Conservation (phyloP, 2,113 vertebrate genomes). For the Oryzias melastigma region DNA sequence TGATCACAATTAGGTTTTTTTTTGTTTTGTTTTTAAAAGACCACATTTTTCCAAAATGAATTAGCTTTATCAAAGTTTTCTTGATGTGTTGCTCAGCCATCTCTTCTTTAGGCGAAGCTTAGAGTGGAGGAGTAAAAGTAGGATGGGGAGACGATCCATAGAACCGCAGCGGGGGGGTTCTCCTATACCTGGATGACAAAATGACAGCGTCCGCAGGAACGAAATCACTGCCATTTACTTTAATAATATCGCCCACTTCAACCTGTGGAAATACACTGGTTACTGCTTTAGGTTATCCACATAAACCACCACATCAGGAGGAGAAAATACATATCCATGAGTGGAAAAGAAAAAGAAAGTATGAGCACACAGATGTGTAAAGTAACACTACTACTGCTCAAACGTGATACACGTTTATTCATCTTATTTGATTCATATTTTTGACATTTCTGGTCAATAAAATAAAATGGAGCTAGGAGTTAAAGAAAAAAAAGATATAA, state of each 20-base stretch:
- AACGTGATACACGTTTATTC: background rate
- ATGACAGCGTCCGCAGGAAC: slow-evolving; percentile 96
- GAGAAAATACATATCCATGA: slow-evolving; percentile 14
- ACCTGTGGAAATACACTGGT: slow-evolving; percentile 94
- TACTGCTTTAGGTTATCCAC: slow-evolving; percentile 73
- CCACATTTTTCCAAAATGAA: background rate
- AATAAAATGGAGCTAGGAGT: no score
- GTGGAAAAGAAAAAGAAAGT: slow-evolving; percentile 10
- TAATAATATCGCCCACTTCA: slow-evolving; percentile 97
- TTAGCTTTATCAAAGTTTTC: background rate
- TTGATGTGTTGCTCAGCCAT: slow-evolving; percentile 65
- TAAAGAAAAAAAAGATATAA: no score
- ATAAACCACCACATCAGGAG: slow-evolving; percentile 7
- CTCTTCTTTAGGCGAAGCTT: slow-evolving; percentile 84
- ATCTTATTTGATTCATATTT: no score
- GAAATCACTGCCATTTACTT: slow-evolving; percentile 95
- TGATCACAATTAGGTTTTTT: background rate
- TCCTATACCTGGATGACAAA: slow-evolving; percentile 96
- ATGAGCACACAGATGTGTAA: background rate
- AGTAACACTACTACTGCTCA: slow-evolving; percentile 1
- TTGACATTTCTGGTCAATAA: no score
- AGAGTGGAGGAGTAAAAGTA: slow-evolving; percentile 18
- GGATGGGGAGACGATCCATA: slow-evolving; percentile 47
- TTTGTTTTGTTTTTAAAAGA: background rate
- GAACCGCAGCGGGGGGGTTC: slow-evolving; percentile 73